These are phyloP conservation scores for Megalops atlanticus DNA, from an alignment of 2,113 vertebrate species.

Conservation along the genomic window DNA sequence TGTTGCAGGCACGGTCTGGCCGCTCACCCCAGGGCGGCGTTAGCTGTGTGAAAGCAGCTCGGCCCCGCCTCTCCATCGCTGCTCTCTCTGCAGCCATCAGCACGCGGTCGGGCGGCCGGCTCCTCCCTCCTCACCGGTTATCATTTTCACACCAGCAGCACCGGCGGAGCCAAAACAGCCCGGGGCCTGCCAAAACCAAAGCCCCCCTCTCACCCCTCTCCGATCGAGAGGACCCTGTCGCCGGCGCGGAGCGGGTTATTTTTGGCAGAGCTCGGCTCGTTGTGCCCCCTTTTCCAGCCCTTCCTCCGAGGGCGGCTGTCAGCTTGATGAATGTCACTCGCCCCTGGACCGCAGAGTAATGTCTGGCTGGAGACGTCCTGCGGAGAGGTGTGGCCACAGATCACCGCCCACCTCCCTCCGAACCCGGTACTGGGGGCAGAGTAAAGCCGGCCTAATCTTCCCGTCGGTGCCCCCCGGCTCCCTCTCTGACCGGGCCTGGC, in stretches of 20 bases:
- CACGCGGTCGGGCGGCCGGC: constrained; percentile 37
- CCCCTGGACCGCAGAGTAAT: constrained; percentile 13
- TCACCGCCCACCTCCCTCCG: not conserved
- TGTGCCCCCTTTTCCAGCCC: not conserved
- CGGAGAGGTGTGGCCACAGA: not conserved
- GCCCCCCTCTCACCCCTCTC: constrained; percentile 16
- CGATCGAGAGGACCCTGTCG: constrained; percentile 17
- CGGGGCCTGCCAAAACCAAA: constrained; percentile 33
- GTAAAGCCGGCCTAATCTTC: not conserved
- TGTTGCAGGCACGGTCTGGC: constrained; percentile 24
- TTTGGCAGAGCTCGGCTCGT: constrained; percentile 33
- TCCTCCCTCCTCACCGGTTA: constrained; percentile 44
- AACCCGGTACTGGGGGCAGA: not conserved
- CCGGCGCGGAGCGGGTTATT: constrained; percentile 38
- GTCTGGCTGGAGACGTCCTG: constrained; percentile 25
- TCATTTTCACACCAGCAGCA: constrained; percentile 38
- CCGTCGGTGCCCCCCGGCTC: no score
- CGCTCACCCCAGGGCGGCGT: constrained; percentile 10
- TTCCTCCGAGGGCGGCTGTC: constrained; percentile 35
- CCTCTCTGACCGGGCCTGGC: constrained; percentile 20
- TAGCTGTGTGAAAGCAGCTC: constrained; percentile 30
- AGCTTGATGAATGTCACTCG: constrained; percentile 43
- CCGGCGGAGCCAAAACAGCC: constrained; percentile 40
- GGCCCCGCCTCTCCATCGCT: constrained; percentile 26
- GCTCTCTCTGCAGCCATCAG: constrained; percentile 34